phyloP scores from a whole-genome alignment of 92 coral and sea anemone species.

The Heteractis magnifica region DNA sequence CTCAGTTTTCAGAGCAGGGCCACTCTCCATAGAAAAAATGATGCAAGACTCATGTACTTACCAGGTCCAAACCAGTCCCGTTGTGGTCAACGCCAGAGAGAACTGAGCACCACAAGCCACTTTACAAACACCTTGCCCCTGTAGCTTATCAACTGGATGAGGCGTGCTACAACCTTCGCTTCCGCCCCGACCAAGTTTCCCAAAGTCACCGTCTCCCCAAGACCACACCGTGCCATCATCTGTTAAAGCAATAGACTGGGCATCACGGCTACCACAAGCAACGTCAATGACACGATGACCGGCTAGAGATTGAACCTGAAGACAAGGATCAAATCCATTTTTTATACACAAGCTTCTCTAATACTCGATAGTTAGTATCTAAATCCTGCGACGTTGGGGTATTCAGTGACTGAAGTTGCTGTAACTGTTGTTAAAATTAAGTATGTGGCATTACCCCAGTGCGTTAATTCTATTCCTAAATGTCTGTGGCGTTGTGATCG shows the following conservation, averaged over 20 bases:
- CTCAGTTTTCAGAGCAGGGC: too few species aligned
- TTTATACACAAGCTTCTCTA: too few species aligned
- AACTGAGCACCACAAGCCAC: conserved; percentile 99
- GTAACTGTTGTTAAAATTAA: too few species aligned
- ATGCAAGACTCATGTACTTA: conserved; percentile 28
- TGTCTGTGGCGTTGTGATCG: too few species aligned
- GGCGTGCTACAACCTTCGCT: conserved; percentile 99
- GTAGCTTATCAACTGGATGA: conserved; percentile 89
- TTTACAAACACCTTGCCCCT: conserved; percentile 89
- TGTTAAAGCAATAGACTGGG: conserved; percentile 94
- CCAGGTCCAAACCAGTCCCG: conserved; percentile 97
- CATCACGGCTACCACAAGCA: conserved; percentile 99
- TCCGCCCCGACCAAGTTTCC: conserved; percentile 98
- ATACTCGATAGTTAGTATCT: too few species aligned
- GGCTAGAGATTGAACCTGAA: conserved; percentile 77
- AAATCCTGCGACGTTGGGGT: too few species aligned
- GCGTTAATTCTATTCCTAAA: too few species aligned
- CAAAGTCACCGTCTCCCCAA: conserved; percentile 99
- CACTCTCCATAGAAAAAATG: too few species aligned
- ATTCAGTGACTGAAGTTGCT: too few species aligned
- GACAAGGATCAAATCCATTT: not conserved
- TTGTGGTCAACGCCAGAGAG: conserved; percentile 86
- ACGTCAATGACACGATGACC: conserved; percentile 86
- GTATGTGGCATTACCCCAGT: too few species aligned
- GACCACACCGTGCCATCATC: conserved; percentile 96